Base-by-base conservation (phyloP, 2,113 vertebrate genomes). In the Balaeniceps rex region DNA sequence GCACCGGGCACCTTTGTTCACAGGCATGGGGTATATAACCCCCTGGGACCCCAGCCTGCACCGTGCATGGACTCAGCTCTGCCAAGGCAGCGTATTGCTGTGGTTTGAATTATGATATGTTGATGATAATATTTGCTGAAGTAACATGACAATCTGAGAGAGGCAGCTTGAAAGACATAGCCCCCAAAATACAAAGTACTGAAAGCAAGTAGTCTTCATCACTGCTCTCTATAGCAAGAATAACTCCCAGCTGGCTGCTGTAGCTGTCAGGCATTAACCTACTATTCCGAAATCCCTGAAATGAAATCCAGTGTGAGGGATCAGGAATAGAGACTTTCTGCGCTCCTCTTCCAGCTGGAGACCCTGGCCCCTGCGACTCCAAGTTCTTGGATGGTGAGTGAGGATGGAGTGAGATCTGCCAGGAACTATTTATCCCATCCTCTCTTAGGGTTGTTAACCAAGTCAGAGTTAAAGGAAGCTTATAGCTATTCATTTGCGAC, bases 341-440 rank as follows among this genome's bases (percentile, higher is more conserved):
- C 5, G 3, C 29, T 42, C 11, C 15, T 47, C 51, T 79, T 68
- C 63, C 19, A 26, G 22, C 26, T 58, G 55, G 15, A 86, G 52
- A 64, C 38, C 8, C 8, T 13, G 3, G 26, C 18, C 46, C 6
- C 23, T 42, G 42, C 0, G 0, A 69, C 26, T n/a, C 40, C 38
- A 65, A 26, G 44, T 9, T 42, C 36, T 64, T 64, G 46, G 46
- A 34, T 54, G 16, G 34, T 44, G 34, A 83, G 46, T 23, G 64
- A 83, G 31, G 28, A 14, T 36, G 36, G 40, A 65, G 40, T 8
- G 36, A 78, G 19, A 55, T 33, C 12, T 47, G 70, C 33, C 55
- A 79, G 61, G 33, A 95, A 42, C 54, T 72, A 11, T 44, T 92
- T 65, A 66, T 54, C 52, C 66, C 34, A 4, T 33, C 21, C 11